phyloP scores from a whole-genome alignment of 2,113 vertebrate species.

The Dasyornis broadbenti region DNA sequence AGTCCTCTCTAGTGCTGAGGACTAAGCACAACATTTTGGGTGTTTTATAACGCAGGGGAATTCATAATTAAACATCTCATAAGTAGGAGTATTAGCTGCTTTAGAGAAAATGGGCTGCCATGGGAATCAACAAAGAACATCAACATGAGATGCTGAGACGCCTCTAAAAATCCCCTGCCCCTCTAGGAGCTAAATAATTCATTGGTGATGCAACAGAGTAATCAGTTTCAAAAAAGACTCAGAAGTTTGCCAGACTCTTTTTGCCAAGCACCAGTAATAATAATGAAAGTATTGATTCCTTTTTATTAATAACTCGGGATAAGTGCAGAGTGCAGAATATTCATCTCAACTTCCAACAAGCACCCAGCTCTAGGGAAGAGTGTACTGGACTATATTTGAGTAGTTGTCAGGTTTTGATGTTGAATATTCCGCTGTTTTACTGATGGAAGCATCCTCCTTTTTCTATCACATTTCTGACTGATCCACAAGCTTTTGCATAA shows the following conservation, averaged over 20 bases:
- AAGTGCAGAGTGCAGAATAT: neutral
- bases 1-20: neutral
- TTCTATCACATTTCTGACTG: neutral
- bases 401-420: neutral
- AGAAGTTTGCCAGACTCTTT: neutral
- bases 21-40: neutral
- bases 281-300: neutral
- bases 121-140: neutral
- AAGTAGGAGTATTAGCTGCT: neutral
- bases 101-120: neutral
- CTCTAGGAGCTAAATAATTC: neutral
- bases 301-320: neutral
- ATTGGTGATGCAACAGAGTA: neutral
- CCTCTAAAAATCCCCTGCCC: neutral
- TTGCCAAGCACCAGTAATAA: neutral
- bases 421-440: neutral
- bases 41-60: neutral
- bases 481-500: neutral
- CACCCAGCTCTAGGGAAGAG: neutral
- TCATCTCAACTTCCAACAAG: neutral
- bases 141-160: neutral
- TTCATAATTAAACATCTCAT: neutral
- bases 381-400: neutral
- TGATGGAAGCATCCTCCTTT: neutral
- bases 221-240: neutral